A percentile compares a stretch with the other conserved stretches of the same genome.
Conservation (phyloP, 2,113 vertebrate genomes). For the Eudyptes chrysolophus region DNA sequence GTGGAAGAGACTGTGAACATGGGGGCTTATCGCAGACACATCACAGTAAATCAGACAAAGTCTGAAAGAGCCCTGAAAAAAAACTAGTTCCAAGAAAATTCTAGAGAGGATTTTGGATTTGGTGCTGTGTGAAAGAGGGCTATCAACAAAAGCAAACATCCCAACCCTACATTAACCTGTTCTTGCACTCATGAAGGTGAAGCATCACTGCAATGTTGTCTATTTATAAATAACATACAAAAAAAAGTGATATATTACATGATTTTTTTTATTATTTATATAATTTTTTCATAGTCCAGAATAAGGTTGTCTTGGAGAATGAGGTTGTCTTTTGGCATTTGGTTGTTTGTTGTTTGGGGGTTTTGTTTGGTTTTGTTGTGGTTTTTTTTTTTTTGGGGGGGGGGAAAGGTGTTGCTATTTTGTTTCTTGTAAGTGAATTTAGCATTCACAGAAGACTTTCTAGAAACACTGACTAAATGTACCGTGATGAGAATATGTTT, state of each 20-base stretch:
- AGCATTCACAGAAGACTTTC: background rate
- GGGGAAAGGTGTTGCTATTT: background rate
- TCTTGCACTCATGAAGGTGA: background rate
- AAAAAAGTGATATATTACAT: background rate
- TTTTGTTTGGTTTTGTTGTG: too few species aligned
- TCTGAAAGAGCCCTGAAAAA: background rate
- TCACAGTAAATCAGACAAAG: background rate
- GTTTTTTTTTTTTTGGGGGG: accelerated
- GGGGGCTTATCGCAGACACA: background rate
- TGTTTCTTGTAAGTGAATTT: background rate
- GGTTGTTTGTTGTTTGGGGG: accelerated
- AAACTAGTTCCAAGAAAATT: background rate
- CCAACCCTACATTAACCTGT: background rate
- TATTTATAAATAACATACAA: background rate
- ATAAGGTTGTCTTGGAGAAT: background rate
- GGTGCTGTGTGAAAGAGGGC: background rate
- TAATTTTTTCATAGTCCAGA: background rate
- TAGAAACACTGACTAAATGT: background rate
- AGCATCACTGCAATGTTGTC: background rate
- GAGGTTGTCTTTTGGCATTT: background rate
- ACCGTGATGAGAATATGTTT: background rate
- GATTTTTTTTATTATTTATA: background rate
- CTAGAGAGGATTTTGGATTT: background rate
- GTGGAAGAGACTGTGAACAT: background rate
- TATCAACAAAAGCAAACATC: background rate